These are phyloP conservation scores for Lasius platythorax DNA, from an alignment of 2,888 invertebrate genomes.

Conservation along the genomic window DNA sequence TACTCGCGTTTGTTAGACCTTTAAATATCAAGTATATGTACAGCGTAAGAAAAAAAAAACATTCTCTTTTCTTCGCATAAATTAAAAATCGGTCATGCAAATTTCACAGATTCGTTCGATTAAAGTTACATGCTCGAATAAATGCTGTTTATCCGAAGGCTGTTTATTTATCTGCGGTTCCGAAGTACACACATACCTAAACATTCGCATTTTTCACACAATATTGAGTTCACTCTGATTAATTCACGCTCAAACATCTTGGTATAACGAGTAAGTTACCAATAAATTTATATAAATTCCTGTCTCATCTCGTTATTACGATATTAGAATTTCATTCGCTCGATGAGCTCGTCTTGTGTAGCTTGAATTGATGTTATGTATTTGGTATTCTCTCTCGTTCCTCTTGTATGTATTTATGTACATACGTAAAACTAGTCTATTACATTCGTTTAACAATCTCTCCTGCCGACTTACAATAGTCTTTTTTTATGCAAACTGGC, in stretches of 20 bases:
- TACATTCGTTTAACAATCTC: not conserved
- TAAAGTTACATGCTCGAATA: not conserved
- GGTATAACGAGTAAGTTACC: not conserved
- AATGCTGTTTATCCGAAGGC: not conserved
- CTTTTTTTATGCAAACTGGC: not conserved
- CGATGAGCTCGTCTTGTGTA: conserved; percentile 13
- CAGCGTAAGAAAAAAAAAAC: not conserved
- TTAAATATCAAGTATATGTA: conserved; percentile 24
- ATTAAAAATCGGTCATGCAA: not conserved
- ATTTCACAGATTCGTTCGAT: not conserved
- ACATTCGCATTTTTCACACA: not conserved
- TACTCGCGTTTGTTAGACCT: conserved; percentile 18
- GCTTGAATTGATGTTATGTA: conserved; percentile 9
- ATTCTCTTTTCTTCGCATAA: not conserved
- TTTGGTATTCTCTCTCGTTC: not conserved
- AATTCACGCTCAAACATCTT: not conserved
- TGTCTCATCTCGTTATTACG: not conserved
- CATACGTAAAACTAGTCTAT: not conserved
- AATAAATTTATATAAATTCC: conserved; percentile 6
- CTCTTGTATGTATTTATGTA: not conserved
- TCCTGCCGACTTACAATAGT: not conserved
- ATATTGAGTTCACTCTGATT: conserved; percentile 1
- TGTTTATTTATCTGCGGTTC: conserved; percentile 6
- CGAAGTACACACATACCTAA: not conserved
- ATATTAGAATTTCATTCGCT: conserved; percentile 1